A percentile compares a stretch with the other conserved stretches of the same genome.
Evolutionary conservation across 2,113 vertebrate genomes (phyloP).

Genomic region (Toxostoma redivivum): DNA sequence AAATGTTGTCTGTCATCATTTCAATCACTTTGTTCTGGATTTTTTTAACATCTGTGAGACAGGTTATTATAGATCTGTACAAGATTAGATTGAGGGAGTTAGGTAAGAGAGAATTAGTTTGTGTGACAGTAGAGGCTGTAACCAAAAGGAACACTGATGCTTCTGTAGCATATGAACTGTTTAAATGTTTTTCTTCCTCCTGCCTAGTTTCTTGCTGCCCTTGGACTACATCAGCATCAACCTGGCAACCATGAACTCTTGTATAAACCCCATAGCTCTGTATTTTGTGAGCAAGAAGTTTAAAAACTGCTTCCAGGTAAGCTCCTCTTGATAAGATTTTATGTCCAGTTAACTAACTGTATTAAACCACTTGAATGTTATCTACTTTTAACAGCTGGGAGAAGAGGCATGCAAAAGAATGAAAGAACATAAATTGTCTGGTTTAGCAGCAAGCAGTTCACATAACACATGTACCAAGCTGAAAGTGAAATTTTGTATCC

Average conservation of each 20-base stretch:
- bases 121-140: background rate
- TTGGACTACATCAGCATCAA: slow-evolving; percentile 92
- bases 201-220: slow-evolving; percentile 86
- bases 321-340: background rate
- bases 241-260: slow-evolving; percentile 94
- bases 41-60: background rate
- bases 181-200: slow-evolving; percentile 24
- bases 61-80: background rate
- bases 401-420: background rate
- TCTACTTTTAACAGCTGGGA: background rate
- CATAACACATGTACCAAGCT: background rate
- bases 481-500: background rate
- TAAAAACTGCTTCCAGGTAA: slow-evolving; percentile 97
- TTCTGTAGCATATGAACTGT: background rate
- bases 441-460: background rate
- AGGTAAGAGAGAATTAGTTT: background rate
- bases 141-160: background rate
- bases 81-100: background rate
- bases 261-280: slow-evolving; percentile 97
- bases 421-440: background rate
- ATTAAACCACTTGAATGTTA: background rate
- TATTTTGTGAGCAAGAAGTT: slow-evolving; percentile 98
- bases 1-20: background rate
- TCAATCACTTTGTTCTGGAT: background rate
- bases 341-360: background rate